A percentile compares a stretch with the other conserved stretches of the same genome.
These are phyloP conservation scores for Sialis fuliginosa DNA, from an alignment of 2,888 invertebrate species.

Conservation along the genomic window DNA sequence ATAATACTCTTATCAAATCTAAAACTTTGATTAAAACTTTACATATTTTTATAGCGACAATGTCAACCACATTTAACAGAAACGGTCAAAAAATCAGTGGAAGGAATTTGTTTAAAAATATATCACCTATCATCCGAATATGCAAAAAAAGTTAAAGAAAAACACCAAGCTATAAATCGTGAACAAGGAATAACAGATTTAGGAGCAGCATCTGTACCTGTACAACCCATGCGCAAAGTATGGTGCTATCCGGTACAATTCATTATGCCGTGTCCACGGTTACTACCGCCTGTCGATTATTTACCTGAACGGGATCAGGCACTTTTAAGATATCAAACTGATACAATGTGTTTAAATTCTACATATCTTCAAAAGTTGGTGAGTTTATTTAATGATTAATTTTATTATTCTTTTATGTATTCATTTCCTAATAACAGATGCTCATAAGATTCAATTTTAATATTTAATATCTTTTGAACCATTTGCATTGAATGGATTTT, in stretches of 20 bases:
- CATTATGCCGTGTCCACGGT: constrained; percentile 66
- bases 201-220: constrained; percentile 39
- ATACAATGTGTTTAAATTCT: constrained; percentile 69
- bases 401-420: too few relatives aligned
- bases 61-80: constrained; percentile 92
- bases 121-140: constrained; percentile 84
- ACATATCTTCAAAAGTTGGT: constrained; percentile 85
- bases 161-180: constrained; percentile 68
- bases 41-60: constrained; percentile 41
- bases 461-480: too few relatives aligned
- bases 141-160: constrained; percentile 77
- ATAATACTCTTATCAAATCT: too few relatives aligned
- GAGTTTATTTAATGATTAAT: constrained; percentile 15
- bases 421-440: too few relatives aligned
- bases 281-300: constrained; percentile 77
- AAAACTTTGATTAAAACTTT: too few relatives aligned
- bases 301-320: constrained; percentile 74
- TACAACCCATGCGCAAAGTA: constrained; percentile 67
- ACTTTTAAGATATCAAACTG: constrained; percentile 70
- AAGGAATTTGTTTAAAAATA: constrained; percentile 87
- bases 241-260: constrained; percentile 93
- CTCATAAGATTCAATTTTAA: too few relatives aligned
- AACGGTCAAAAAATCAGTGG: constrained; percentile 86
- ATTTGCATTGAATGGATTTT: too few relatives aligned
- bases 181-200: constrained; percentile 66